These are phyloP conservation scores for Choristoneura fumiferana DNA, from an alignment of 1,140 invertebrate genomes.

Conservation along the genomic window DNA sequence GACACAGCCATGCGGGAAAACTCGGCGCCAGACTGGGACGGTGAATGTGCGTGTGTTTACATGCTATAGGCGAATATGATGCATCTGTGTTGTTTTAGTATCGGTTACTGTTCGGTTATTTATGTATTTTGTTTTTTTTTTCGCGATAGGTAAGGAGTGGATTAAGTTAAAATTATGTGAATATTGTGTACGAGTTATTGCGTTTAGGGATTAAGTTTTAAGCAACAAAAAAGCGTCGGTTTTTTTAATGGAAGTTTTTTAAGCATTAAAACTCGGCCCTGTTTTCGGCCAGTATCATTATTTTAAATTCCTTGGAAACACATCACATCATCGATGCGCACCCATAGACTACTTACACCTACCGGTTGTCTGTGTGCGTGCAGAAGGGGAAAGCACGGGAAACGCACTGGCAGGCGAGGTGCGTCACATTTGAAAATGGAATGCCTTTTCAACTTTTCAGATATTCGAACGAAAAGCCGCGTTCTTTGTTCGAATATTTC, in stretches of 20 bases:
- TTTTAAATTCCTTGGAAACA: background rate
- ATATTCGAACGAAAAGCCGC: slow-evolving; percentile 37
- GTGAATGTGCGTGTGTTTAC: slow-evolving; percentile 56
- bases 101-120: slow-evolving; percentile 70
- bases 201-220: slow-evolving; percentile 6
- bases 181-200: slow-evolving; percentile 27
- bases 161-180: slow-evolving; percentile 39
- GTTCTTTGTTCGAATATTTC: slow-evolving; percentile 18
- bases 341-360: background rate
- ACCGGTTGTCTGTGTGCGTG: slow-evolving; percentile 38
- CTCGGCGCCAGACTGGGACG: slow-evolving; percentile 35
- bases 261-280: too few species aligned
- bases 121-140: slow-evolving; percentile 55
- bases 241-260: too few species aligned
- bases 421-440: slow-evolving; percentile 60
- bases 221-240: background rate
- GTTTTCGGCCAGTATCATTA: background rate
- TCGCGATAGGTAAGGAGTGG: slow-evolving; percentile 57
- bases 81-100: slow-evolving; percentile 73
- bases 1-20: slow-evolving; percentile 46
- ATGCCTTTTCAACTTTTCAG: slow-evolving; percentile 62
- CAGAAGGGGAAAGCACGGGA: slow-evolving; percentile 54
- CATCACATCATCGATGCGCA: slow-evolving; percentile 11
- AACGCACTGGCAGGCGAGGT: slow-evolving; percentile 29
- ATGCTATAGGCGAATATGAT: slow-evolving; percentile 69